Conservation (phyloP, 2,113 vertebrate genomes). For the Scomber scombrus region DNA sequence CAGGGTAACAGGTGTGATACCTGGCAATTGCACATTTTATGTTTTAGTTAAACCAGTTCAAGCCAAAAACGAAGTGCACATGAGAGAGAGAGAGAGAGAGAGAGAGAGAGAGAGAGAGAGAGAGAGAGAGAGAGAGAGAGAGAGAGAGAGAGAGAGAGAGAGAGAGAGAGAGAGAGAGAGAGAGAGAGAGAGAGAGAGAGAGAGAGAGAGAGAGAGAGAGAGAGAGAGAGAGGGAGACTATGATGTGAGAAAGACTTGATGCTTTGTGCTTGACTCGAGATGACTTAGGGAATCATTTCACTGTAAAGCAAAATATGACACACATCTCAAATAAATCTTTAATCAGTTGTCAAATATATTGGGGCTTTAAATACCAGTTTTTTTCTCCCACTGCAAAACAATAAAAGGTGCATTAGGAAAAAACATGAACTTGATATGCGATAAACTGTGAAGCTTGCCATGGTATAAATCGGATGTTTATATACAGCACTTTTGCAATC, state of each 20-base stretch:
- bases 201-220: no score
- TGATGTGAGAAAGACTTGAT: not conserved
- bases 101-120: no score
- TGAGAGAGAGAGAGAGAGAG: no score
- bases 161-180: not conserved
- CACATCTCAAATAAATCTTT: constrained; percentile 5
- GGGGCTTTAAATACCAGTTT: constrained; percentile 5
- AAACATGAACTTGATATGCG: constrained; percentile 10
- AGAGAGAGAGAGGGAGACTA: not conserved
- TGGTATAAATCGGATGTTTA: constrained; percentile 2
- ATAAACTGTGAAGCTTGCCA: constrained; percentile 57
- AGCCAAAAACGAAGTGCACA: not conserved
- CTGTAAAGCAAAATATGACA: constrained; percentile 31
- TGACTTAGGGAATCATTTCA: not conserved
- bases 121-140: not conserved
- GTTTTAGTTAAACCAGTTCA: constrained; percentile 12
- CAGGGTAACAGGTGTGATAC: constrained; percentile 62
- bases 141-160: no score
- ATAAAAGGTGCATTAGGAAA: constrained; percentile 5
- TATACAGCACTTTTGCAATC: constrained; percentile 19
- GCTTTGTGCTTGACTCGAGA: not conserved
- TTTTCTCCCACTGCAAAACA: constrained; percentile 6
- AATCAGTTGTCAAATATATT: not conserved
- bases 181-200: no score
- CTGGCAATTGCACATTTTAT: constrained; percentile 65